Evolutionary conservation across 1,140 invertebrate genomes (phyloP), one percentile per base, ranked within the genome.

Genomic region (Pachypeltis micranthus): DNA sequence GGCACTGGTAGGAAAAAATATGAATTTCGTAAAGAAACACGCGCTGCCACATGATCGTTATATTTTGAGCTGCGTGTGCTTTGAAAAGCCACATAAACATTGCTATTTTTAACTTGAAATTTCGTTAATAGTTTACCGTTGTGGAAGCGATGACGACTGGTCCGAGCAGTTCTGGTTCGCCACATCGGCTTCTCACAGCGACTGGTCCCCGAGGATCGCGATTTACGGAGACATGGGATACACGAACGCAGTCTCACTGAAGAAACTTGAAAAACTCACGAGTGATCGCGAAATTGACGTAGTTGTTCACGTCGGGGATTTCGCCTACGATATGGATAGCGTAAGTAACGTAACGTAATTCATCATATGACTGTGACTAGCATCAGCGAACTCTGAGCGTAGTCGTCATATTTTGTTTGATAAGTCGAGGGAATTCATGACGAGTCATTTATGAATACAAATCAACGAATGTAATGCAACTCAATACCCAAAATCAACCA

Each of bases 251-350:
- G 78, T 85, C 71, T 91, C 90, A 23, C 76, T 95, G 29, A 79
- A 82, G 0, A 77, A 85, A 54, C 74, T 97, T 31, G 88, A 93
- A 73, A 76, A 87, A 67, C 93, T 96, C 70, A 82, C 86, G 0
- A 82, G 91, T 70, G 76, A 79, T 28, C 86, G 81, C n/a, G 74
- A 83, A 67, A 94, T 91, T 74, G 91, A 96, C 77, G 81, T 88
- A 63, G 85, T 92, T 62, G 78, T 96, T 54, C 94, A 97, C 78
- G 89, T 94, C 64, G 93, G 93, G 0, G 92, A 96, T 80, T 91
- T 97, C 79, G 94, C 93, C 0, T 98, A 97, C 77, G 90, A 98
- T 74, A 90, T 98, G 88, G 77, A 93, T 75, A 78, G 82, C 1
- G 83, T 84, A 77, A 76, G 77, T 69, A 28, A 54, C 2, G 27